Base-by-base conservation (phyloP, 2,797 vertebrate genomes). In the Trachurus trachurus region DNA sequence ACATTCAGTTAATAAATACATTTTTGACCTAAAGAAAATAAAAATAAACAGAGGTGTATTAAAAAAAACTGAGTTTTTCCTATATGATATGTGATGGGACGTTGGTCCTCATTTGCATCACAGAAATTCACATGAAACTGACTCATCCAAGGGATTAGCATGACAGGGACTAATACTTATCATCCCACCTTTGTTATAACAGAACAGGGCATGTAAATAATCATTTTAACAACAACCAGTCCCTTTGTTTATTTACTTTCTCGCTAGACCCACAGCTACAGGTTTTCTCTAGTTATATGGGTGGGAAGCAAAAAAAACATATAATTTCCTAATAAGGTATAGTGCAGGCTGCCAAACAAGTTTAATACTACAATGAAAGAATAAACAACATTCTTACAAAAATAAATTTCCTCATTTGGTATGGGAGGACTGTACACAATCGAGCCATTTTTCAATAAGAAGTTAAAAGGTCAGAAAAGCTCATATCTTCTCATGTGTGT, bases 401-500 rank as follows among this genome's bases (percentile, higher is more conserved):
- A 62, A 62, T 17, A 56, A 5, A 63, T 37, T 45, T 9, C 65
- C 65, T 59, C 7, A 70, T 65, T 61, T 64, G 34, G 34, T 29
- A 13, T 50, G 9, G 6, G 13, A 50, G 39, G 15, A 15, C 39
- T 45, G 3, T 60, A 40, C 2, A 6, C 11, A 52, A 12, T 49
- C 0, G 9, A 50, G 22, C 4, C 39, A 9, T 47, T 47, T 40
- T 60, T 21, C 37, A 5, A 12, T 15, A 21, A 8, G 2, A 40
- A 40, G 29, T 13, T 12, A 59, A 66, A 45, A 9, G 9, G 1
- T 53, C 13, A 34, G 10, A n/a, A 34, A 37, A 37, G 34, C 34
- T 37, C 1, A 16, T 0, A 44, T 61, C 5, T 10, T 61, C 42
- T 45, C 22, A 16, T 57, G 21, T 47, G 16, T 31, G 13, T 65